A percentile compares a stretch with the other conserved stretches of the same genome.
phyloP scores from a whole-genome alignment of 2,797 vertebrate species.

The Mustela erminea region DNA sequence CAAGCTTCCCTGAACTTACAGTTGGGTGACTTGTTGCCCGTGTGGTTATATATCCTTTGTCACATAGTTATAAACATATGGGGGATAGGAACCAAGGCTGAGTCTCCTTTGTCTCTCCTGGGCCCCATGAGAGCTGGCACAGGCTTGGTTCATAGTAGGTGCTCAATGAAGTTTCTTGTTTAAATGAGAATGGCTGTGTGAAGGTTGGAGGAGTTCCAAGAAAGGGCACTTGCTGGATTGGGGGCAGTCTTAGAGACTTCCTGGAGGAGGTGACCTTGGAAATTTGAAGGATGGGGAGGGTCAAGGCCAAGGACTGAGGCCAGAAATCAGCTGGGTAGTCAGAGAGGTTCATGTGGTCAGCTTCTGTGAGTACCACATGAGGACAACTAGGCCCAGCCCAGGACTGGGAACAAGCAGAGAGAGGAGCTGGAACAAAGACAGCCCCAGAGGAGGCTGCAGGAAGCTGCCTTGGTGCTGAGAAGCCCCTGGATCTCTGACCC shows the following conservation, averaged over 20 bases:
- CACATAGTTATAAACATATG: not conserved
- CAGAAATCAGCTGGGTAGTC: not conserved
- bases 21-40: not conserved
- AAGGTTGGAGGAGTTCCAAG: not conserved
- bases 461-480: not conserved
- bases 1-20: not conserved
- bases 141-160: not conserved
- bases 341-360: not conserved
- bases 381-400: not conserved
- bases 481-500: not conserved
- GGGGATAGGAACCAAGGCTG: not conserved
- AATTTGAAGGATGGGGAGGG: not conserved
- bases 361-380: not conserved
- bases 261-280: slow-evolving; percentile 4
- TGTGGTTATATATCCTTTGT: not conserved
- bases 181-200: not conserved
- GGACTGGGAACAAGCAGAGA: not conserved
- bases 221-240: not conserved
- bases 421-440: not conserved
- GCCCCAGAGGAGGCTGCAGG: not conserved
- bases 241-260: slow-evolving; percentile 12
- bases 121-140: not conserved
- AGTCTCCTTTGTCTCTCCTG: not conserved
- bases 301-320: not conserved
- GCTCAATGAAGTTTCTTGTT: slow-evolving; percentile 10